Base-by-base conservation (phyloP, 1,140 invertebrate species). In the Protaetia brevitarsis region DNA sequence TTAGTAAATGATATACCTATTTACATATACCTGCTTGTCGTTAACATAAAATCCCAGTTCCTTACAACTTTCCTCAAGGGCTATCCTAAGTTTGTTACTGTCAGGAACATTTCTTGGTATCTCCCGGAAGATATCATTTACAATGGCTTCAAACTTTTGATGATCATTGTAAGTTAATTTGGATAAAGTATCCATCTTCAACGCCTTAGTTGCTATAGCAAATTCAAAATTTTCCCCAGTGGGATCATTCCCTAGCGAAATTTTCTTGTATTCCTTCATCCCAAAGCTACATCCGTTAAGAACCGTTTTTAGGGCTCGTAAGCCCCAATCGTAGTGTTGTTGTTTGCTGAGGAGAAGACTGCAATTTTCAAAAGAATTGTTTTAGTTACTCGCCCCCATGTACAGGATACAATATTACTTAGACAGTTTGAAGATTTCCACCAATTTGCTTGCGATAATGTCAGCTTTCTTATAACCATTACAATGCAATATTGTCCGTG, bases 251-350 rank as follows among this genome's bases (percentile, higher is more conserved):
- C 51, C 57, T 65, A 34, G 45, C 41, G 13, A 31, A n/a, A n/a
- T n/a, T 70, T 74, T 70, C 21, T 65, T 60, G 70, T 75, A 57
- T 72, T 69, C 65, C 68, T 81, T 82, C 13, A 87, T 73, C 29
- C 79, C 79, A 67, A 73, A 79, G 57, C 83, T 85, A 74, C 86
- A 88, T n/a, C 88, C 86, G 67, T 88, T 86, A 1, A 98, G 82
- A 6, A 97, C 90, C 1, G 95, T 96, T 82, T 96, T 96, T 58
- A 98, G 82, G 4, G 96, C 93, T 72, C 96, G 85, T 41, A 98
- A 80, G n/a, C 96, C 96, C 96, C 96, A 99, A 79, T 98, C 96
- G 80, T 99, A 99, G 78, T 98, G 96, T 28, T 93, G 90, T 77
- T 97, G 94, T 29, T 87, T 86, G 5, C 93, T 93, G 8, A 98